Base-by-base conservation (phyloP, 1,140 invertebrate species). In the Geopemphigus sp. region DNA sequence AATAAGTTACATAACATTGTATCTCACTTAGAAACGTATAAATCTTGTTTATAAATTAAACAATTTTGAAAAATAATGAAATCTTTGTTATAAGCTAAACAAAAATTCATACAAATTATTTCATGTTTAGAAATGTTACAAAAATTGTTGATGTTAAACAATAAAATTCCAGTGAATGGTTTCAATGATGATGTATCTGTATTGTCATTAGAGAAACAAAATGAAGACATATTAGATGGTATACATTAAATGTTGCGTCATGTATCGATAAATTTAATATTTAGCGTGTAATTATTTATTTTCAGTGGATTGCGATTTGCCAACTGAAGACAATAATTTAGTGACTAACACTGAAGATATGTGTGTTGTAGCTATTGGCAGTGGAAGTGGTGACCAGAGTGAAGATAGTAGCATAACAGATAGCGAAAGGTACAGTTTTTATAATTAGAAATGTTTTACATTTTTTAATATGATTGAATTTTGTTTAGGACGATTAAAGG, bases 401-500 rank as follows among this genome's bases (percentile, higher is more conserved):
- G 92, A 93, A 84, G 92, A 93, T 84, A 92, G 91, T 83, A 92
- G 91, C 83, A 86, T 93, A 22, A 93, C 91, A 81, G 92, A 93
- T 83, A 92, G 91, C 82, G 92, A 93, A 78, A 84, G 87, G 84
- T 86, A 82, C 83, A 24, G 5, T 17, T 83, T 15, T 80, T 81
- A 56, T 81, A 11, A 2, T 39, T 26, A 66, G 8, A 39, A 39
- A 39, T 39, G 32, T 39, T 39, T 39, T 12, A 45, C n/a, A 14
- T n/a, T 19, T 32, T 22, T 45, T 66, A 15, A 66, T 14, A 24
- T 63, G 12, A 47, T 66, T 66, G 1, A 32, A 19, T 66, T 39
- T 39, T 70, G 19, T 8, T 81, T 19, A 87, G 89, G 82, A 92
- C 91, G 1, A 84, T 92, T 26, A 88, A 91, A 26, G 90, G 90